Base-by-base conservation (phyloP, 2,888 invertebrate species). In the Trachelus iudaicus region DNA sequence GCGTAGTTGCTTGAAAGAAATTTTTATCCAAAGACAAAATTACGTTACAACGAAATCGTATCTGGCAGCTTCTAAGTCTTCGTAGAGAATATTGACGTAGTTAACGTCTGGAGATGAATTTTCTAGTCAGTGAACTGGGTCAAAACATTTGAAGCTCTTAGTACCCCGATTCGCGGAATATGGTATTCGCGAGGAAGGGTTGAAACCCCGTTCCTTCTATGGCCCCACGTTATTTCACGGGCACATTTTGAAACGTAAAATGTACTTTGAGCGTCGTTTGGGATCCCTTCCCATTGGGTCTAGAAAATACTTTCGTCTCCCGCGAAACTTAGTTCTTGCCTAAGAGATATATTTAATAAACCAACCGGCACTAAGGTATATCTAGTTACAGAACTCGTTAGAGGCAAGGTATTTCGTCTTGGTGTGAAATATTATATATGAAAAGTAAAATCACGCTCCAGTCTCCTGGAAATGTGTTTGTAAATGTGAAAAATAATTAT, bases 221-320 rank as follows among this genome's bases (percentile, higher is more conserved):
- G 13, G 31, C 71, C 12, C 56, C 75, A 30, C 35, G 69, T 68
- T 77, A 77, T 75, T 69, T 77, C 74, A 71, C 33, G 71, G 34
- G 73, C 31, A 73, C 74, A 75, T 77, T 77, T 77, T 77, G 73
- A 75, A 40, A 77, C 77, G 77, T 75, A 75, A 73, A 75, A 69
- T 74, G 75, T 77, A 75, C 77, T 77, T 69, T 30, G 69, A 77
- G 37, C 74, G 34, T 75, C 77, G 69, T 77, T 69, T 69, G 35
- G 69, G 73, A 34, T 77, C 71, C 37, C 37, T 75, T 69, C 69
- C 69, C 75, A 69, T 77, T 77, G 71, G 77, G 68, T 73, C 34
- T 73, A 77, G 77, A 73, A 77, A 77, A 77, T 73, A 68, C 30
- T 71, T 34, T 71, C 34, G 71, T 56, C 23, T 56, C 2, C 23